phyloP scores from a whole-genome alignment of 1,140 invertebrate species.

The Lucilia sericata region DNA sequence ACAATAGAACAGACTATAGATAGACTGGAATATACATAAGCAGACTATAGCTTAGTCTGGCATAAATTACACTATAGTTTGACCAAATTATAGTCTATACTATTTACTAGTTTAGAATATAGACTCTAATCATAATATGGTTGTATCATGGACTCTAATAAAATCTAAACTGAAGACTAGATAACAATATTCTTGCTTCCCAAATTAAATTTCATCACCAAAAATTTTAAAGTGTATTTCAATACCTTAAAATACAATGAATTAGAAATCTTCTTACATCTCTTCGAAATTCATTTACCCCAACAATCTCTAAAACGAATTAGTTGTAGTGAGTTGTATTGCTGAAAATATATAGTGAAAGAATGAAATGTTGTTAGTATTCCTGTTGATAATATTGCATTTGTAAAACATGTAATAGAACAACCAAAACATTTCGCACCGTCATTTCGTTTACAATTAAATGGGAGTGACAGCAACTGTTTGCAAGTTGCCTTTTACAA shows the following conservation, averaged over 20 bases:
- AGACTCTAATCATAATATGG: too few species aligned
- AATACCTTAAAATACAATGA: neutral
- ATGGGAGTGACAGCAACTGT: neutral
- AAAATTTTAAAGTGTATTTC: neutral
- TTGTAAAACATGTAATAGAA: conserved; percentile 11
- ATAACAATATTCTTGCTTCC: neutral
- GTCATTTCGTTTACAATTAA: conserved; percentile 19
- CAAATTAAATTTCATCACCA: neutral
- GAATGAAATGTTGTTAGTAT: neutral
- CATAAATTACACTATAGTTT: too few species aligned
- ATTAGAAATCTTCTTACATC: neutral
- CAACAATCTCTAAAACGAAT: neutral
- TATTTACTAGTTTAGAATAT: too few species aligned
- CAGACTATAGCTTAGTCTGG: too few species aligned
- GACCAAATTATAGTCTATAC: too few species aligned
- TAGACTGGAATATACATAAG: too few species aligned
- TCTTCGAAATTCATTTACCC: neutral
- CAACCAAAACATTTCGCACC: neutral
- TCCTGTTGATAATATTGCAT: conserved; percentile 24
- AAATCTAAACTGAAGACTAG: too few species aligned
- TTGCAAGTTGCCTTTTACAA: conserved; percentile 16
- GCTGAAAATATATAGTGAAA: neutral
- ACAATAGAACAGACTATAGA: too few species aligned
- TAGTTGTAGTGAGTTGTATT: neutral
- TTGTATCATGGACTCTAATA: too few species aligned